Evolutionary conservation across 2,888 invertebrate species (phyloP).

Genomic region (Muschampia plurimacula): DNA sequence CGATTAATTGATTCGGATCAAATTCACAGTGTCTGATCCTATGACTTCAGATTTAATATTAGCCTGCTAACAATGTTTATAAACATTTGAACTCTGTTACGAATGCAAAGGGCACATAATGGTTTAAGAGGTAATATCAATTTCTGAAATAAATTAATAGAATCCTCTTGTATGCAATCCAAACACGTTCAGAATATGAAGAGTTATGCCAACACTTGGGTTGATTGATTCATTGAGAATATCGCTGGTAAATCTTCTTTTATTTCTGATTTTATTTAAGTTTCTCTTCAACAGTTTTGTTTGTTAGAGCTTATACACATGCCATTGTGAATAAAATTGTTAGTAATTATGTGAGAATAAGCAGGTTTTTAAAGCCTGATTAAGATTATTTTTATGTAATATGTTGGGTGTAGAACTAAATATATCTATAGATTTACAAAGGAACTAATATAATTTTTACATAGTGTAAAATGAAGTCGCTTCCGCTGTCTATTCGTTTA

Average conservation of each 20-base stretch:
- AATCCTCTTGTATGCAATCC: slow-evolving; percentile 38
- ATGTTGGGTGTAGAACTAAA: no score
- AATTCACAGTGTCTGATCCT: slow-evolving; percentile 26
- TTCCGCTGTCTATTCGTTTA: no score
- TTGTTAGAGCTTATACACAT: neutral
- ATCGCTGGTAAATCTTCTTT: neutral
- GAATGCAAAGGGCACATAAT: slow-evolving; percentile 4
- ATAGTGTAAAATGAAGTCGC: no score
- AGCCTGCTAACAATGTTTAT: neutral
- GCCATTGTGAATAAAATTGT: neutral
- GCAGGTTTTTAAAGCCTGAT: neutral
- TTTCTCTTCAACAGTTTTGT: slow-evolving; percentile 1
- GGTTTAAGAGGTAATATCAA: slow-evolving; percentile 13
- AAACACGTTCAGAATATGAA: slow-evolving; percentile 30
- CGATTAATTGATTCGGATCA: slow-evolving; percentile 31
- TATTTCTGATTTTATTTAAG: neutral
- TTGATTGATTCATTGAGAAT: slow-evolving; percentile 36
- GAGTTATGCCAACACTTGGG: slow-evolving; percentile 34
- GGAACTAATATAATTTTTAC: no score
- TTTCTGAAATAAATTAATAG: slow-evolving; percentile 33
- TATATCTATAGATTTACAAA: no score
- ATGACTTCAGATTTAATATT: slow-evolving; percentile 31
- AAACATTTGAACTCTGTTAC: slow-evolving; percentile 16
- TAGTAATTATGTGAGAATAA: neutral
- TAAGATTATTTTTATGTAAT: no score